A percentile compares a stretch with the other conserved stretches of the same genome.
phyloP scores from a whole-genome alignment of 2,888 invertebrate species.

The Coelinius sp. region DNA sequence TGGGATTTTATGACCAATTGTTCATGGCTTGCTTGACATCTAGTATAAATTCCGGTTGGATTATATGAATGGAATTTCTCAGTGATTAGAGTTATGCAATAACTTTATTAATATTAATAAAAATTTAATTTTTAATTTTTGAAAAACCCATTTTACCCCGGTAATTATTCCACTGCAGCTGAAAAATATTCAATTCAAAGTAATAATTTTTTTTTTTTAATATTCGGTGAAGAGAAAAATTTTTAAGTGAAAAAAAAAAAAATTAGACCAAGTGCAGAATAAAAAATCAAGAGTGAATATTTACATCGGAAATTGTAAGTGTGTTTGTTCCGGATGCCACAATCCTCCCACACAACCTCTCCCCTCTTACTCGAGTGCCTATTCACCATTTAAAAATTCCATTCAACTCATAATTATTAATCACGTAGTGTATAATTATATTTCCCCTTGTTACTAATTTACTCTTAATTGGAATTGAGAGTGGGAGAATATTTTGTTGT shows the following conservation, averaged over 20 bases:
- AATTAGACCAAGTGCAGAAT: too few species aligned
- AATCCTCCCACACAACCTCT: not conserved
- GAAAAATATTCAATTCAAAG: too few species aligned
- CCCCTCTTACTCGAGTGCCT: too few species aligned
- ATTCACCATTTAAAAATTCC: constrained; percentile 5
- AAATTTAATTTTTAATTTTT: too few species aligned
- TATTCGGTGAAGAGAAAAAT: too few species aligned
- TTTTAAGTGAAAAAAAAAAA: too few species aligned
- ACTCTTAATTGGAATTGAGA: not conserved
- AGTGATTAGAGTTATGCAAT: not conserved
- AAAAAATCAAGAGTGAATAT: not conserved
- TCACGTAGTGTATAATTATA: constrained; percentile 4
- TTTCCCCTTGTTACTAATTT: not conserved
- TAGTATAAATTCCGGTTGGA: not conserved
- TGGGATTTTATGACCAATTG: constrained; percentile 18
- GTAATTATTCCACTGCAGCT: too few species aligned
- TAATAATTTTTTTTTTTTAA: too few species aligned
- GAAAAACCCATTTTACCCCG: too few species aligned
- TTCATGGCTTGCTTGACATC: constrained; percentile 5
- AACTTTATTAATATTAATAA: not conserved
- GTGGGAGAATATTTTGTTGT: not conserved
- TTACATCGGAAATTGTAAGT: not conserved
- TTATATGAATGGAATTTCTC: not conserved
- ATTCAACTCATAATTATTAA: not conserved
- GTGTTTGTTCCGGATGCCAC: constrained; percentile 2